Conservation (phyloP, 2,113 vertebrate genomes). For the Lucifuga dentata region DNA sequence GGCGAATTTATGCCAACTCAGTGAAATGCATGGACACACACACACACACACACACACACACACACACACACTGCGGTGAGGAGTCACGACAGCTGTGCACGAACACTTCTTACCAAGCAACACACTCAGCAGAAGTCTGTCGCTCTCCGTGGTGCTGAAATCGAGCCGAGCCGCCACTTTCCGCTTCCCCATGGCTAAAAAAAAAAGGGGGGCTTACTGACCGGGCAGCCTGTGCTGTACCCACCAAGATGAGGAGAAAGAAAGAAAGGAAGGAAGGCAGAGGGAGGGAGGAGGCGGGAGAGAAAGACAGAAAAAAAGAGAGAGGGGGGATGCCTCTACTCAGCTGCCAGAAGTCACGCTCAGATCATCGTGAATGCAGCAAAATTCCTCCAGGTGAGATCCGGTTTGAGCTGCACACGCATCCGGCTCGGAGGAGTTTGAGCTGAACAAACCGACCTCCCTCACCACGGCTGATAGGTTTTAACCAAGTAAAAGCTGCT, state of each 20-base stretch:
- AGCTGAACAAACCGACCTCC: slow-evolving; percentile 22
- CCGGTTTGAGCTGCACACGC: slow-evolving; percentile 57
- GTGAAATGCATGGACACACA: neutral
- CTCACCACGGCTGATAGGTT: slow-evolving; percentile 40
- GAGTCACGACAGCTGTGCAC: slow-evolving; percentile 58
- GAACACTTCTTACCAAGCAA: slow-evolving; percentile 70
- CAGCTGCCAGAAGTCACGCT: slow-evolving; percentile 73
- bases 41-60: slow-evolving; percentile 13
- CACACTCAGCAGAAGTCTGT: slow-evolving; percentile 68
- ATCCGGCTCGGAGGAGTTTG: slow-evolving; percentile 26
- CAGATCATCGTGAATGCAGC: slow-evolving; percentile 77
- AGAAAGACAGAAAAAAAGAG: slow-evolving; percentile 12
- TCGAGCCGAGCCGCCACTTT: slow-evolving; percentile 70
- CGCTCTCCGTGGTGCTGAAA: slow-evolving; percentile 82
- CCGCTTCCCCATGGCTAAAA: slow-evolving; percentile 54
- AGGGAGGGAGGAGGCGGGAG: slow-evolving; percentile 11
- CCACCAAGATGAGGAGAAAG: slow-evolving; percentile 24
- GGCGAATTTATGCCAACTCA: slow-evolving; percentile 9
- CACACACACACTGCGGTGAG: slow-evolving; percentile 51
- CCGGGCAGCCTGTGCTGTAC: slow-evolving; percentile 52
- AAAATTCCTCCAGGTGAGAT: slow-evolving; percentile 73
- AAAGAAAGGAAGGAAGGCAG: neutral
- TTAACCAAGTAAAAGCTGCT: slow-evolving; percentile 37
- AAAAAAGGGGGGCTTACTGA: slow-evolving; percentile 23
- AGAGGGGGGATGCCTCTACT: slow-evolving; percentile 63